phyloP scores from a whole-genome alignment of 2,888 invertebrate species.

The Sphaerophoria rueppellii region DNA sequence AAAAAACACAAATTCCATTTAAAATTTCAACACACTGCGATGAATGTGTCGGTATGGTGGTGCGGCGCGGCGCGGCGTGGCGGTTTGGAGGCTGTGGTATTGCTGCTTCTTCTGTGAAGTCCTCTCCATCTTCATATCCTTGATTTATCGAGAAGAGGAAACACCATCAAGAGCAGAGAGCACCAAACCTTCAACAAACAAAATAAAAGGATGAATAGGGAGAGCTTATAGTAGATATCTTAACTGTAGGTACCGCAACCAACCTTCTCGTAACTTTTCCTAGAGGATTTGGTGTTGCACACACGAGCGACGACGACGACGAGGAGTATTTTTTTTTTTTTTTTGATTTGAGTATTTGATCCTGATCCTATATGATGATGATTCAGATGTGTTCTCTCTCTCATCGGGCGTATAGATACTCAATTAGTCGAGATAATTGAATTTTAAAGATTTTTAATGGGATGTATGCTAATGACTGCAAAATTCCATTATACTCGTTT shows the following conservation, averaged over 20 bases:
- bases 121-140: constrained; percentile 7
- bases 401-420: constrained; percentile 67
- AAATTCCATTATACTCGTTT: constrained; percentile 68
- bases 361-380: too few relatives aligned
- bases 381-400: background rate
- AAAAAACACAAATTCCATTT: constrained; percentile 68
- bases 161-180: constrained; percentile 36
- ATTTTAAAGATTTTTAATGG: constrained; percentile 72
- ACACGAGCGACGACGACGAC: too few relatives aligned
- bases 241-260: background rate
- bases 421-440: constrained; percentile 73
- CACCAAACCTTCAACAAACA: constrained; percentile 14
- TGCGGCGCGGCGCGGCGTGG: background rate
- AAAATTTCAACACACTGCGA: constrained; percentile 55
- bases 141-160: constrained; percentile 40
- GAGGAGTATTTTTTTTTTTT: too few relatives aligned
- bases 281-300: too few relatives aligned
- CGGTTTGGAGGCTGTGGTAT: constrained; percentile 3
- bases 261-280: constrained; percentile 4
- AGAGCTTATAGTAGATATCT: background rate
- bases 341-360: too few relatives aligned
- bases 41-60: background rate
- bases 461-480: constrained; percentile 73
- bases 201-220: constrained; percentile 20
- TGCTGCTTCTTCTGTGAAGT: constrained; percentile 28